These are phyloP conservation scores for Dicrurus megarhynchus DNA, from an alignment of 2,113 vertebrate species.

Conservation along the genomic window DNA sequence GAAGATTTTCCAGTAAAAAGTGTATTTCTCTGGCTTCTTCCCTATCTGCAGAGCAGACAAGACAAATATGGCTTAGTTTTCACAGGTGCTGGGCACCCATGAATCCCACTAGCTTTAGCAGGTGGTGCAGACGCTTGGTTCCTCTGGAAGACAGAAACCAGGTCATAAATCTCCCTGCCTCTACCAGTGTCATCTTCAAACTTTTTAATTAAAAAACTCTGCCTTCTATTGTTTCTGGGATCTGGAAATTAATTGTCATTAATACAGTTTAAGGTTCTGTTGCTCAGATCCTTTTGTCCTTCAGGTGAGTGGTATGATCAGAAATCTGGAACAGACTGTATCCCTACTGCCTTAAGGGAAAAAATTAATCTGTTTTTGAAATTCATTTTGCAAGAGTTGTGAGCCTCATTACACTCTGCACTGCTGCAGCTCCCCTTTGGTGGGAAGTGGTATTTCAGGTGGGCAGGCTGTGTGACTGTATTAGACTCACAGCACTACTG, in stretches of 20 bases:
- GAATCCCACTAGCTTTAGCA: background rate
- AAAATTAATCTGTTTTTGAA: background rate
- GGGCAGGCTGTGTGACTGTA: background rate
- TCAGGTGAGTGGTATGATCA: background rate
- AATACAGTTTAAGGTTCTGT: background rate
- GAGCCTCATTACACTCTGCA: fast-evolving
- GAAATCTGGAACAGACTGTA: background rate
- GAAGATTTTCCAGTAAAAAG: background rate
- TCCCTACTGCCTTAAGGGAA: background rate
- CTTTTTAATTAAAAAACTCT: background rate
- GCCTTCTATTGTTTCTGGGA: background rate
- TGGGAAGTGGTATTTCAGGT: background rate
- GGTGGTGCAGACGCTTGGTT: background rate
- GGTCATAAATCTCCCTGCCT: background rate
- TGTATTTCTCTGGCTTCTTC: background rate
- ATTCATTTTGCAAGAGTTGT: background rate
- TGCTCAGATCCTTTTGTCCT: background rate
- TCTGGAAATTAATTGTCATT: background rate
- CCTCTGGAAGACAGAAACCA: background rate
- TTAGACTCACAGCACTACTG: background rate
- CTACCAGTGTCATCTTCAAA: background rate
- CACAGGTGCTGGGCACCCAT: background rate
- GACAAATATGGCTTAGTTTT: background rate
- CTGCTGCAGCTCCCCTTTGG: background rate
- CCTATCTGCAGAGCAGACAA: background rate